These are phyloP conservation scores for Lucilia sericata DNA, from an alignment of 1,140 invertebrate genomes.

Conservation along the genomic window DNA sequence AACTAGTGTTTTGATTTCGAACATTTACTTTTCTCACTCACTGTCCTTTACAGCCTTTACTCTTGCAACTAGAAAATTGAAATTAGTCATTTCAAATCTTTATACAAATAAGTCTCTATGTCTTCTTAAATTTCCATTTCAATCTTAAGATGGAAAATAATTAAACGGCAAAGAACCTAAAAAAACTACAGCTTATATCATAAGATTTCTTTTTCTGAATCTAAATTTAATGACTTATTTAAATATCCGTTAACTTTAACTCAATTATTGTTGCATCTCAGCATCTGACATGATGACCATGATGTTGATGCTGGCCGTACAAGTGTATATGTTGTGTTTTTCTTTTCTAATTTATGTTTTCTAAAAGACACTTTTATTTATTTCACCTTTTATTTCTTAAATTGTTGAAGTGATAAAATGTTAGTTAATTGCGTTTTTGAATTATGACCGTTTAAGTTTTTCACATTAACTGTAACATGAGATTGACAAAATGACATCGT, in stretches of 20 bases:
- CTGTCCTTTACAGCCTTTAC: background rate
- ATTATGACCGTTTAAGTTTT: background rate
- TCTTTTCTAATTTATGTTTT: background rate
- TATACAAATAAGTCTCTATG: background rate
- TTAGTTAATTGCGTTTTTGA: background rate
- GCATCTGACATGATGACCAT: background rate
- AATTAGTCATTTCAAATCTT: constrained; percentile 31
- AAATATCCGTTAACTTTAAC: constrained; percentile 37
- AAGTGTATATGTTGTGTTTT: background rate
- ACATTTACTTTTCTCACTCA: background rate
- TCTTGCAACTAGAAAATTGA: constrained; percentile 10
- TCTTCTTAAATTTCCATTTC: constrained; percentile 17
- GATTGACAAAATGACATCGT: constrained; percentile 6
- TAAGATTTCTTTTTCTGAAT: background rate
- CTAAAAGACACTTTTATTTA: background rate
- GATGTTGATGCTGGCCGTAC: too few relatives aligned
- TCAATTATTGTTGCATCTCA: constrained; percentile 27
- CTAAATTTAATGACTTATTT: constrained; percentile 27
- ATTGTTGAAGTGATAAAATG: constrained; percentile 22
- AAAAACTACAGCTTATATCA: background rate
- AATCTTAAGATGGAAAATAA: background rate
- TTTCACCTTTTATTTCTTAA: too few relatives aligned
- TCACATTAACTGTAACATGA: background rate
- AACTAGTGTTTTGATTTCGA: too few relatives aligned
- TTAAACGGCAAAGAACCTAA: background rate